Evolutionary conservation across 1,140 invertebrate species (phyloP).

Genomic region (Rhopalosiphum padi): DNA sequence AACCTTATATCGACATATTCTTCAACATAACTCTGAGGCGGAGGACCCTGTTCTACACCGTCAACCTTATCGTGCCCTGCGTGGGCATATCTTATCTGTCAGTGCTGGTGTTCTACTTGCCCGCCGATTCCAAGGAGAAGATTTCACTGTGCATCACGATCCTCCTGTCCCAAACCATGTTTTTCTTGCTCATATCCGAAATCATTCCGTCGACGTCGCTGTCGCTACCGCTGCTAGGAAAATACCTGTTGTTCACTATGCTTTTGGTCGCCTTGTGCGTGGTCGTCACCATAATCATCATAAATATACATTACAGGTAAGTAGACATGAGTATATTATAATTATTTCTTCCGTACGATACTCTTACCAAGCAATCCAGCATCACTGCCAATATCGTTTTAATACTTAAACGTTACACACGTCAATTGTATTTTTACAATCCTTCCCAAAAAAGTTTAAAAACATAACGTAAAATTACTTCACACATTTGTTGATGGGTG

Average conservation of each 20-base stretch:
- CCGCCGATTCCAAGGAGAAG: slow-evolving; percentile 98
- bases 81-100: slow-evolving; percentile 92
- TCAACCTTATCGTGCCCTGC: slow-evolving; percentile 93
- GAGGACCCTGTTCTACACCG: slow-evolving; percentile 95
- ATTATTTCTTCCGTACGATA: background rate
- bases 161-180: slow-evolving; percentile 97
- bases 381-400: background rate
- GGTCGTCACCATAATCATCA: slow-evolving; percentile 94
- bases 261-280: slow-evolving; percentile 95
- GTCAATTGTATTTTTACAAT: background rate
- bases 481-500: too few relatives aligned
- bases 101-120: slow-evolving; percentile 95
- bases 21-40: slow-evolving; percentile 96
- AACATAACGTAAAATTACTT: too few relatives aligned
- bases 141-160: slow-evolving; percentile 98
- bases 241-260: slow-evolving; percentile 99
- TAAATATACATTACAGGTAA: slow-evolving; percentile 99
- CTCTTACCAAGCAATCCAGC: background rate
- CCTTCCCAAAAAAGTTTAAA: too few relatives aligned
- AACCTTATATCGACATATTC: slow-evolving; percentile 93
- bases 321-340: background rate
- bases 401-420: background rate
- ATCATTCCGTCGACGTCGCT: slow-evolving; percentile 98
- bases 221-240: slow-evolving; percentile 94
- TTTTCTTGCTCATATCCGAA: slow-evolving; percentile 96